Percentiles rank a stretch among this genome's conserved stretches.
Conservation (phyloP, 2,113 vertebrate species). For the Thalassarche chlororhynchos region DNA sequence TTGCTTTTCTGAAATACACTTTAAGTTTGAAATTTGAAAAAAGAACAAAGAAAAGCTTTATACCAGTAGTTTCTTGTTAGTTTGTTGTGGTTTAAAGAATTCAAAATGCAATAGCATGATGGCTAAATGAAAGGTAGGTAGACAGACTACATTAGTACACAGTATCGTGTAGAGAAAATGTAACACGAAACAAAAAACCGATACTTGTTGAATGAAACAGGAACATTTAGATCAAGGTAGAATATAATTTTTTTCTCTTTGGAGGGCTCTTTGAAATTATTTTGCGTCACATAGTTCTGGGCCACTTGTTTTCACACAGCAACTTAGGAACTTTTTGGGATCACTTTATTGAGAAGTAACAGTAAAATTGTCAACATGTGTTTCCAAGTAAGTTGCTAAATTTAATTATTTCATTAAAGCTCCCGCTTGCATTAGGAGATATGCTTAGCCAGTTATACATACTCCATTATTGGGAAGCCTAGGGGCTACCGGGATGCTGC, state of each 20-base stretch:
- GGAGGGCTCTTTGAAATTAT: not conserved
- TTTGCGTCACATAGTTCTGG: not conserved
- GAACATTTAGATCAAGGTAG: not conserved
- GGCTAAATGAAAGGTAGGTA: not conserved
- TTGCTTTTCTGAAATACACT: not conserved
- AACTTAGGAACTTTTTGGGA: not conserved
- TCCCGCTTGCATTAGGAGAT: not conserved
- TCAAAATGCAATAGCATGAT: not conserved
- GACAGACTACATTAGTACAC: not conserved
- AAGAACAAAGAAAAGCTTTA: not conserved
- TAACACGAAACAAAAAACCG: not conserved
- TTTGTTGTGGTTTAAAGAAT: not conserved
- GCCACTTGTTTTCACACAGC: not conserved
- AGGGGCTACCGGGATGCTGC: not conserved
- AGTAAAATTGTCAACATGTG: not conserved
- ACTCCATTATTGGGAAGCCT: not conserved
- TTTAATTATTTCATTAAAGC: not conserved
- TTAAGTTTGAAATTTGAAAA: not conserved
- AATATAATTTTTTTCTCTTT: not conserved
- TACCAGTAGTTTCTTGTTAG: not conserved
- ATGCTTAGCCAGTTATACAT: too few relatives aligned
- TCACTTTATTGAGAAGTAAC: not conserved
- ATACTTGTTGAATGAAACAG: not conserved
- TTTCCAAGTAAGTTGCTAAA: not conserved
- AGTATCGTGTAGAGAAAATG: not conserved